Conservation (phyloP, 2,113 vertebrate genomes). For the Tachysurus vachellii region DNA sequence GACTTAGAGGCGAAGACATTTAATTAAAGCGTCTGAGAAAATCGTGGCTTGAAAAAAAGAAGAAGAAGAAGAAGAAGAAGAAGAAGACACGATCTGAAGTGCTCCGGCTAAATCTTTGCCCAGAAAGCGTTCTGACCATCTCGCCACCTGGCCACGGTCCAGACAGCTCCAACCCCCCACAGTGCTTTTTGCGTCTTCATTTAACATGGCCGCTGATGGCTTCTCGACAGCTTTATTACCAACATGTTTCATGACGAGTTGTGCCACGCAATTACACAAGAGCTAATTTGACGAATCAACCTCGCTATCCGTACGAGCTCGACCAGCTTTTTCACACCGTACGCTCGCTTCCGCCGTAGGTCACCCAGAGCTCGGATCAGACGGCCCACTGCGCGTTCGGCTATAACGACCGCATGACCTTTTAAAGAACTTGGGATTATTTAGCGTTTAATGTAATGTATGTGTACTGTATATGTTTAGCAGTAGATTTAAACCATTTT, state of each 20-base stretch:
- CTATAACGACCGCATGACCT: constrained; percentile 70
- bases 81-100: constrained; percentile 29
- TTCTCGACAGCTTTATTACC: constrained; percentile 91
- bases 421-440: constrained; percentile 68
- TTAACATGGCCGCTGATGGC: constrained; percentile 85
- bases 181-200: constrained; percentile 83
- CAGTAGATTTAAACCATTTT: not conserved
- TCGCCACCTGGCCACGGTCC: constrained; percentile 77
- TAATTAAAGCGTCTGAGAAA: constrained; percentile 49
- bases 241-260: constrained; percentile 83
- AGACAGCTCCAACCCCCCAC: constrained; percentile 78
- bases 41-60: constrained; percentile 6
- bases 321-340: constrained; percentile 73
- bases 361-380: constrained; percentile 80
- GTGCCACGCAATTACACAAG: constrained; percentile 86
- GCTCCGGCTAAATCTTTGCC: constrained; percentile 26
- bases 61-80: constrained; percentile 16
- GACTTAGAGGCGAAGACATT: constrained; percentile 41
- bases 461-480: not conserved
- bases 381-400: constrained; percentile 72
- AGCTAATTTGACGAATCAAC: constrained; percentile 97
- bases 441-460: constrained; percentile 37
- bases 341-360: constrained; percentile 76
- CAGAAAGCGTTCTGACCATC: constrained; percentile 63
- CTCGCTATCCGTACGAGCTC: constrained; percentile 80